phyloP scores from a whole-genome alignment of 2,888 invertebrate species.

The Phorcus lineatus region DNA sequence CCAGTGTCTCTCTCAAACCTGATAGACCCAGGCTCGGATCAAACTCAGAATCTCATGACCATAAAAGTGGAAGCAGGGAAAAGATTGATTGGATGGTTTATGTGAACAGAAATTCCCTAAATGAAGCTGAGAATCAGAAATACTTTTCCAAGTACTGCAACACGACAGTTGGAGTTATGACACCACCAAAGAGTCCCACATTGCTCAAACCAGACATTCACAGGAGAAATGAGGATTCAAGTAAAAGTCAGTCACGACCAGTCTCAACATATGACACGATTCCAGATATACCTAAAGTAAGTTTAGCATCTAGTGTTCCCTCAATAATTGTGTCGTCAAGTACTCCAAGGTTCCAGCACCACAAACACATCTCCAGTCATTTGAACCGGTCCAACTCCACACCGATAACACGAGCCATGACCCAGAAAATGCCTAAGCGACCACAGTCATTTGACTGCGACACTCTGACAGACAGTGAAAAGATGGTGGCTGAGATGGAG shows the following conservation, averaged over 20 bases:
- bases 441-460: slow-evolving; percentile 45
- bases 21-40: neutral
- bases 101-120: slow-evolving; percentile 59
- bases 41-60: slow-evolving; percentile 34
- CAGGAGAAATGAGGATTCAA: neutral
- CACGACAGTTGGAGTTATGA: slow-evolving; percentile 46
- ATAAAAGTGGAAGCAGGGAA: slow-evolving; percentile 37
- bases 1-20: neutral
- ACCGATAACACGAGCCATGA: slow-evolving; percentile 21
- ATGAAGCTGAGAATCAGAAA: slow-evolving; percentile 28
- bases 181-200: slow-evolving; percentile 29
- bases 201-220: neutral
- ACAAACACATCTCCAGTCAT: neutral
- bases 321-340: slow-evolving; percentile 16
- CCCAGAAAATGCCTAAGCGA: slow-evolving; percentile 31
- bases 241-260: slow-evolving; percentile 8
- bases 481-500: slow-evolving; percentile 68
- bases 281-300: neutral
- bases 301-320: slow-evolving; percentile 14
- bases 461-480: slow-evolving; percentile 55
- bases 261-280: neutral
- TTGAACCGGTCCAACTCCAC: slow-evolving; percentile 39
- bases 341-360: neutral
- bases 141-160: slow-evolving; percentile 46
- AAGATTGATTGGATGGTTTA: slow-evolving; percentile 67